Conservation (phyloP, 2,113 vertebrate species). For the Hemibagrus wyckioides region DNA sequence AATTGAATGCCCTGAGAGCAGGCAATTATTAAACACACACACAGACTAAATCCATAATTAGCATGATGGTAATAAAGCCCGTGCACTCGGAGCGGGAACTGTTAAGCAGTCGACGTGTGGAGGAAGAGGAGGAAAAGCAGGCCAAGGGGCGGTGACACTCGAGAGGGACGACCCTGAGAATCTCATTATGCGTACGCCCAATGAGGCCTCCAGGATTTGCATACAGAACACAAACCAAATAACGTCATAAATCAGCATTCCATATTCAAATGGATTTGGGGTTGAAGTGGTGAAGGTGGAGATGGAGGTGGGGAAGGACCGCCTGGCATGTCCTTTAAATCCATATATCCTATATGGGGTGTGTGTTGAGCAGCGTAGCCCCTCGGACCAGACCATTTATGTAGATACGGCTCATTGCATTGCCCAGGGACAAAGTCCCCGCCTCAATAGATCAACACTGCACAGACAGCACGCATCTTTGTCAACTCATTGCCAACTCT, state of each 20-base stretch:
- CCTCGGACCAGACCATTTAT: constrained; percentile 59
- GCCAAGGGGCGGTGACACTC: constrained; percentile 68
- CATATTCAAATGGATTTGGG: constrained; percentile 79
- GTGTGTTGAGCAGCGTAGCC: constrained; percentile 67
- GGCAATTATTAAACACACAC: constrained; percentile 80
- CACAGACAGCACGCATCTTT: constrained; percentile 65
- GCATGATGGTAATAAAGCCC: constrained; percentile 71
- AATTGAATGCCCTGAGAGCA: constrained; percentile 79
- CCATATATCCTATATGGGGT: constrained; percentile 48
- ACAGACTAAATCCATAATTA: constrained; percentile 80
- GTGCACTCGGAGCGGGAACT: constrained; percentile 64
- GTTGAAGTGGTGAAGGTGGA: constrained; percentile 46
- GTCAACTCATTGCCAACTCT: constrained; percentile 67
- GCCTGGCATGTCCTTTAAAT: constrained; percentile 63
- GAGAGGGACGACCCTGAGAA: constrained; percentile 79
- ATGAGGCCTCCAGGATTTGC: constrained; percentile 75
- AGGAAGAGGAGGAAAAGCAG: constrained; percentile 18
- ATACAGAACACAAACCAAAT: constrained; percentile 83
- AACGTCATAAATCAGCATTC: constrained; percentile 81
- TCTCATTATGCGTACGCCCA: constrained; percentile 79
- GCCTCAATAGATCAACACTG: constrained; percentile 73
- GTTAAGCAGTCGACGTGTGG: constrained; percentile 33
- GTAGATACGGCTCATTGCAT: constrained; percentile 61
- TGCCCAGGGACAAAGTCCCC: constrained; percentile 70
- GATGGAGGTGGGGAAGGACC: not conserved